Conservation (phyloP, 2,113 vertebrate species). For the Neotragus pygmaeus region DNA sequence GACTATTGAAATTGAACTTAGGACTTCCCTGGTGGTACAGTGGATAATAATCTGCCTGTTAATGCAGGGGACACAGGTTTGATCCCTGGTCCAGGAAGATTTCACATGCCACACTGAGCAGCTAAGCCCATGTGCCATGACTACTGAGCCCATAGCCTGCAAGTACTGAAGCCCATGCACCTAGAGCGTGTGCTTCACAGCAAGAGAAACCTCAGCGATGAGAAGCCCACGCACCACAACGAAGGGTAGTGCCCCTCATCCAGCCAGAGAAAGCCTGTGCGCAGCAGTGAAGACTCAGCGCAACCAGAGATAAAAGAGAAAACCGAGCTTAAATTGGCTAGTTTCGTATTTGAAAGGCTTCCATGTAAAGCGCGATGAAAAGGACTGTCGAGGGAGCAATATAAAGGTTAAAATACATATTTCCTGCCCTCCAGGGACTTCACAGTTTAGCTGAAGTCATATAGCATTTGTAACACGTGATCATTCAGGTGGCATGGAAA, state of each 20-base stretch:
- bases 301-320: neutral
- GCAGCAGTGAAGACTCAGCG: neutral
- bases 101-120: neutral
- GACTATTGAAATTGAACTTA: neutral
- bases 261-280: neutral
- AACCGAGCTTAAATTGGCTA: neutral
- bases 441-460: neutral
- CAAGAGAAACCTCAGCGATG: neutral
- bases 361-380: neutral
- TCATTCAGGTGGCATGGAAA: neutral
- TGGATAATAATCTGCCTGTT: neutral
- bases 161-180: neutral
- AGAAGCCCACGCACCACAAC: neutral
- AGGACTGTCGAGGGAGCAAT: neutral
- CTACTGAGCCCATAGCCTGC: neutral
- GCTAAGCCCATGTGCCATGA: neutral
- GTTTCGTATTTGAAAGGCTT: neutral
- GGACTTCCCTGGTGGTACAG: neutral
- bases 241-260: accelerated
- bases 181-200: neutral
- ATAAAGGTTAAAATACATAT: neutral
- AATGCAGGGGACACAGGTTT: neutral
- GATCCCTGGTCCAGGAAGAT: neutral
- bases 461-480: neutral
- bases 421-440: neutral